Evolutionary conservation across 2,797 vertebrate species (phyloP).

Genomic region (Pseudochromis fuscus): DNA sequence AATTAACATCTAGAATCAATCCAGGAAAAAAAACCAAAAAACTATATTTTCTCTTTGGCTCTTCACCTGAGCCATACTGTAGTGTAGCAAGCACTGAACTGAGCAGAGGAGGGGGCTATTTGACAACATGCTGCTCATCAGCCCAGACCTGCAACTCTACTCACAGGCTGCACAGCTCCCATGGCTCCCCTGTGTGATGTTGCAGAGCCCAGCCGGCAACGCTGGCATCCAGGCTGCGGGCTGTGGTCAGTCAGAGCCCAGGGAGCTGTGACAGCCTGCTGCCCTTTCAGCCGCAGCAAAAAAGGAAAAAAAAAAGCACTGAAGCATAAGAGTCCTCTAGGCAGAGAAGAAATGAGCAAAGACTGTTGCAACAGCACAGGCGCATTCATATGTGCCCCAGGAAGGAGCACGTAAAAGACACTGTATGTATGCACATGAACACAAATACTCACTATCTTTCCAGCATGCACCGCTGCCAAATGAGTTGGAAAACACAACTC

Average conservation of each 20-base stretch:
- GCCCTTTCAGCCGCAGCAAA: slow-evolving; percentile 71
- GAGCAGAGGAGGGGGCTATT: slow-evolving; percentile 81
- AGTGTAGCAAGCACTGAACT: slow-evolving; percentile 70
- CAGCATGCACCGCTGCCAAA: slow-evolving; percentile 42
- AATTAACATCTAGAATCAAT: slow-evolving; percentile 64
- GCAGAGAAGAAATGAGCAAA: slow-evolving; percentile 52
- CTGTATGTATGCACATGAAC: slow-evolving; percentile 21
- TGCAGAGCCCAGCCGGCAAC: slow-evolving; percentile 66
- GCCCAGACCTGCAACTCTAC: slow-evolving; percentile 53
- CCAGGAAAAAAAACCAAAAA: slow-evolving; percentile 23
- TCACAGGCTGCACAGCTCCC: slow-evolving; percentile 63
- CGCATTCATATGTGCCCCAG: slow-evolving; percentile 32
- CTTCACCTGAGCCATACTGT: slow-evolving; percentile 51
- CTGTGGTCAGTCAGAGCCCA: slow-evolving; percentile 77
- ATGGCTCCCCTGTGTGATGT: slow-evolving; percentile 69
- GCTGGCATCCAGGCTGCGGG: slow-evolving; percentile 70
- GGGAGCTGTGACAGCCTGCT: slow-evolving; percentile 78
- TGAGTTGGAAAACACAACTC: slow-evolving; percentile 53
- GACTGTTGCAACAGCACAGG: slow-evolving; percentile 41
- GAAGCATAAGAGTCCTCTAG: slow-evolving; percentile 47
- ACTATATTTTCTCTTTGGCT: slow-evolving; percentile 38
- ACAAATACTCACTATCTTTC: slow-evolving; percentile 42
- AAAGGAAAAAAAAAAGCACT: slow-evolving; percentile 21
- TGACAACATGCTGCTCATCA: slow-evolving; percentile 66
- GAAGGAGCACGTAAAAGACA: slow-evolving; percentile 38